Conservation (phyloP, 2,797 vertebrate genomes). For the Sus cebifrons region DNA sequence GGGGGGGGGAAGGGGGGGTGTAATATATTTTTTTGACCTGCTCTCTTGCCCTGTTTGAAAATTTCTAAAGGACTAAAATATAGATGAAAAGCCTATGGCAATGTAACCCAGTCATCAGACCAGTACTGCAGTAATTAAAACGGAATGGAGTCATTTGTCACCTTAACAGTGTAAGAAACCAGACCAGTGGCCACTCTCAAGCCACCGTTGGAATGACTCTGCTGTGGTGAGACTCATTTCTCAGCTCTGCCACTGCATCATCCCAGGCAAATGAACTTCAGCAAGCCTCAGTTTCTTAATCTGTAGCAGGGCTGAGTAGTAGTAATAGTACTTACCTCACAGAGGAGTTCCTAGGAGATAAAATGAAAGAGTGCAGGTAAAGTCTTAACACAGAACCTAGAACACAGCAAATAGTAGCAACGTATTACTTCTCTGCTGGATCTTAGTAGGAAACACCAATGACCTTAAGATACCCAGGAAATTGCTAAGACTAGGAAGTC, state of each 20-base stretch:
- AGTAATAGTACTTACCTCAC: neutral
- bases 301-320: neutral
- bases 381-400: neutral
- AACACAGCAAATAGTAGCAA: neutral
- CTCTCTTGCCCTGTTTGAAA: neutral
- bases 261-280: neutral
- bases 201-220: neutral
- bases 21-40: constrained; percentile 59
- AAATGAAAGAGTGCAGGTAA: neutral
- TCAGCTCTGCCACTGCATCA: neutral
- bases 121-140: neutral
- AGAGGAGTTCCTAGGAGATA: neutral
- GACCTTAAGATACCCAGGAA: neutral
- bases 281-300: neutral
- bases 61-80: constrained; percentile 58
- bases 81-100: constrained; percentile 14
- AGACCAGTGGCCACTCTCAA: neutral
- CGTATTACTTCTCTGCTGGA: neutral
- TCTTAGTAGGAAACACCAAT: neutral
- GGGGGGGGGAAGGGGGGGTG: constrained; percentile 48
- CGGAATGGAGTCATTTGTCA: constrained; percentile 62
- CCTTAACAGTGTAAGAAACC: neutral
- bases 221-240: neutral
- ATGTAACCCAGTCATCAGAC: constrained; percentile 47
- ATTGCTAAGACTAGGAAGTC: neutral